These are phyloP conservation scores for Drosophila tsacasi DNA, from an alignment of 1,140 invertebrate genomes.

Conservation along the genomic window DNA sequence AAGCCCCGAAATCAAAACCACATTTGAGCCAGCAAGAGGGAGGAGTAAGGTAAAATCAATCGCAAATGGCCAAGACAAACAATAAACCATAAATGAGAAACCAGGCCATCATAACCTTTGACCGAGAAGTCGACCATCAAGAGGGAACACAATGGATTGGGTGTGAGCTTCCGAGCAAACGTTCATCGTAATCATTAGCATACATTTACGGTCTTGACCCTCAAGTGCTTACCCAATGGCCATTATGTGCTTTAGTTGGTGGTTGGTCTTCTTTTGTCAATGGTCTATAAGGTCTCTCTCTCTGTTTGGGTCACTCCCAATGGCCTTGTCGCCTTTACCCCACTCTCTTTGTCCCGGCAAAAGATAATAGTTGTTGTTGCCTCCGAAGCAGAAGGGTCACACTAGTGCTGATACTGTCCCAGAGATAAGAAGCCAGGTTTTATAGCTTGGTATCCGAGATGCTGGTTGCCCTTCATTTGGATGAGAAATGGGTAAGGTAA, in stretches of 20 bases:
- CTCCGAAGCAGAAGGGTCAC: constrained; percentile 18
- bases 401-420: constrained; percentile 37
- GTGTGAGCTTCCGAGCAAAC: constrained; percentile 27
- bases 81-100: constrained; percentile 57
- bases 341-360: constrained; percentile 34
- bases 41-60: constrained; percentile 40
- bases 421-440: constrained; percentile 51
- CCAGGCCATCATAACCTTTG: constrained; percentile 41
- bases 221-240: constrained; percentile 72
- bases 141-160: constrained; percentile 7
- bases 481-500: not conserved
- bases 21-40: not conserved
- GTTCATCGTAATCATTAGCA: constrained; percentile 73
- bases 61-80: constrained; percentile 30
- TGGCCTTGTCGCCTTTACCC: constrained; percentile 1
- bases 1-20: constrained; percentile 16
- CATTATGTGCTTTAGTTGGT: constrained; percentile 69
- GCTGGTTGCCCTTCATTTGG: not conserved
- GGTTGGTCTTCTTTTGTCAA: constrained; percentile 57
- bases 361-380: constrained; percentile 68
- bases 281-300: constrained; percentile 2
- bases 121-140: constrained; percentile 13
- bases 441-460: not conserved
- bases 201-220: constrained; percentile 68
- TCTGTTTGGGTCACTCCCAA: constrained; percentile 9